phyloP scores from a whole-genome alignment of 2,888 invertebrate genomes.

The Archaeoteleia sp. region DNA sequence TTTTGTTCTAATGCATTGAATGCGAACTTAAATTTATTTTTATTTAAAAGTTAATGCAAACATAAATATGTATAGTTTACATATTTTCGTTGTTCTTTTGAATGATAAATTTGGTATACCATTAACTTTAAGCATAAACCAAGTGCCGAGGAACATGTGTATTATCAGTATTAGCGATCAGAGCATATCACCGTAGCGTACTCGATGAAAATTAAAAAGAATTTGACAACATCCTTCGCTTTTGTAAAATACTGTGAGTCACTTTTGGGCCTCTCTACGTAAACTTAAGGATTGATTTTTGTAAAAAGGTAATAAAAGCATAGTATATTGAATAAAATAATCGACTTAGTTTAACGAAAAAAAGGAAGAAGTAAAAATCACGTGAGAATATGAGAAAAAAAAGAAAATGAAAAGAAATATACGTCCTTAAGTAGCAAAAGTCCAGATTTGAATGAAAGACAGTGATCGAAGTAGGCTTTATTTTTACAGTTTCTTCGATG shows the following conservation, averaged over 20 bases:
- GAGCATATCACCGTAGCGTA: slow-evolving; percentile 23
- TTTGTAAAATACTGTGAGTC: slow-evolving; percentile 28
- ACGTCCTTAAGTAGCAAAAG: slow-evolving; percentile 51
- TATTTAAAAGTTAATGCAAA: too few species aligned
- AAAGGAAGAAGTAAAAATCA: slow-evolving; percentile 12
- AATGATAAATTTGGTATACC: not conserved
- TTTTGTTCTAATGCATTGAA: too few species aligned
- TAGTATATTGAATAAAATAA: slow-evolving; percentile 49
- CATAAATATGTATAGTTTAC: too few species aligned
- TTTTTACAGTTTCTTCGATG: slow-evolving; percentile 54
- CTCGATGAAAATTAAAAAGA: slow-evolving; percentile 2
- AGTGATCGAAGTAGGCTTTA: slow-evolving; percentile 50
- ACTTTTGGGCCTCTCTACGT: slow-evolving; percentile 23
- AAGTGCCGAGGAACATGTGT: slow-evolving; percentile 1
- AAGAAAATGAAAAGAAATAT: slow-evolving; percentile 44
- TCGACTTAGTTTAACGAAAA: slow-evolving; percentile 45
- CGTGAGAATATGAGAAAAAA: slow-evolving; percentile 12
- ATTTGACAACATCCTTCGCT: not conserved
- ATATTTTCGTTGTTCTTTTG: not conserved
- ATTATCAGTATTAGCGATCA: slow-evolving; percentile 7
- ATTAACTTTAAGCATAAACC: not conserved
- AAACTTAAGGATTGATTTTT: slow-evolving; percentile 53
- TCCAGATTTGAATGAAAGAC: slow-evolving; percentile 47
- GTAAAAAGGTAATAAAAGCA: slow-evolving; percentile 52
- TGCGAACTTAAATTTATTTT: too few species aligned